phyloP scores from a whole-genome alignment of 2,888 invertebrate species.

The Eudiplozoon nipponicum region DNA sequence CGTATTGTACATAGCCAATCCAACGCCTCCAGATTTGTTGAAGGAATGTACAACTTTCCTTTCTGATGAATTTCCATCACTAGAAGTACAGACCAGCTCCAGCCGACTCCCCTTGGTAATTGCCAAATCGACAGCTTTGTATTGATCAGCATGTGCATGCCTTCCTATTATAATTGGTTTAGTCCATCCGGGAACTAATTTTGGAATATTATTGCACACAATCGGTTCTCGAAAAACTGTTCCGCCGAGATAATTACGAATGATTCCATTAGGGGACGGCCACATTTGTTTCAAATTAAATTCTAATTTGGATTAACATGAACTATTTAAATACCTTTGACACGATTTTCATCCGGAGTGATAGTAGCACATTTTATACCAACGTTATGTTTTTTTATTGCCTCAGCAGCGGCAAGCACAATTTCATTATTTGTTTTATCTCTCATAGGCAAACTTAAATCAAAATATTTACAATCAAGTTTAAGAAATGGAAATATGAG shows the following conservation, averaged over 20 bases:
- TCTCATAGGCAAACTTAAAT: conserved; percentile 47
- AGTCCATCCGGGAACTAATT: conserved; percentile 54
- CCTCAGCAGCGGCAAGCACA: conserved; percentile 49
- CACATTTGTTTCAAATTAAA: conserved; percentile 71
- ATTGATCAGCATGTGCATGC: conserved; percentile 58
- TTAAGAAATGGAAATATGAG: conserved; percentile 32
- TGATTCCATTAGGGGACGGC: conserved; percentile 60
- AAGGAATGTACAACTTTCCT: conserved; percentile 35
- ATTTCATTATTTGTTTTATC: conserved; percentile 50
- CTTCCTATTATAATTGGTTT: conserved; percentile 53
- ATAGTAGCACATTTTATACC: conserved; percentile 66
- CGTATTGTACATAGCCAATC: conserved; percentile 60
- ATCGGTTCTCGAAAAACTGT: conserved; percentile 71
- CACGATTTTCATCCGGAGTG: conserved; percentile 51
- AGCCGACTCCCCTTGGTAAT: conserved; percentile 42
- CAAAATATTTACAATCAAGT: conserved; percentile 49
- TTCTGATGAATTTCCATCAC: conserved; percentile 39
- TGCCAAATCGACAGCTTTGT: conserved; percentile 50
- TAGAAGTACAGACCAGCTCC: conserved; percentile 40
- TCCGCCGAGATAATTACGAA: conserved; percentile 60
- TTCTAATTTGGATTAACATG: conserved; percentile 31
- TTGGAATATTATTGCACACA: conserved; percentile 49
- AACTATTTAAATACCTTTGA: conserved; percentile 35
- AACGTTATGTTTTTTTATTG: conserved; percentile 49
- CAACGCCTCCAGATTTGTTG: conserved; percentile 40